Conservation (phyloP, 2,113 vertebrate species). For the Raja brachyura region DNA sequence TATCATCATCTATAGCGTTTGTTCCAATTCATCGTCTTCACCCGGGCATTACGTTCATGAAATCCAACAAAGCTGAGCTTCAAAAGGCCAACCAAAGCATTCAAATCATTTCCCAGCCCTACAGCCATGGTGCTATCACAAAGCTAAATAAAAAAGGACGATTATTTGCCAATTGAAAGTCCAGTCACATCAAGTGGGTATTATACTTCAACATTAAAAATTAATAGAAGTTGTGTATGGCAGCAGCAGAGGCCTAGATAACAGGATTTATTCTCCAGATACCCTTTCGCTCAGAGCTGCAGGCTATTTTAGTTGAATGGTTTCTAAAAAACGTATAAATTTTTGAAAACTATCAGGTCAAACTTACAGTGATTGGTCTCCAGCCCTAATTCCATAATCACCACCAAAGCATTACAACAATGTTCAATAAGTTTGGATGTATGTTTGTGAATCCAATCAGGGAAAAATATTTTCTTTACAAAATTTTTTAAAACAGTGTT, state of each 20-base stretch:
- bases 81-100: neutral
- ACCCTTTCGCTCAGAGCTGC: neutral
- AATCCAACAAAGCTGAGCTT: neutral
- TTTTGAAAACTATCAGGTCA: neutral
- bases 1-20: neutral
- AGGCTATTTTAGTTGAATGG: neutral
- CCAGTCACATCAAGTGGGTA: neutral
- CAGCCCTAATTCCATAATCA: too few species aligned
- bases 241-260: neutral
- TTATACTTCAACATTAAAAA: slow-evolving; percentile 9
- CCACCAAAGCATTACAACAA: neutral
- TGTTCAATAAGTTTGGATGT: neutral
- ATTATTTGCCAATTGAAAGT: neutral
- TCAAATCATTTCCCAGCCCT: neutral
- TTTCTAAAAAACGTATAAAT: neutral
- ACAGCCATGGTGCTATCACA: neutral
- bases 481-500: neutral
- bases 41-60: neutral
- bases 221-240: neutral
- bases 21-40: neutral
- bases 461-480: neutral
- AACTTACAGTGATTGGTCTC: neutral
- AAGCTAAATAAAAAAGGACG: neutral
- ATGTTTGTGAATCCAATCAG: neutral
- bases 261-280: neutral